These are phyloP conservation scores for Myrmophylax atrothorax DNA, from an alignment of 2,113 vertebrate genomes.

Conservation along the genomic window DNA sequence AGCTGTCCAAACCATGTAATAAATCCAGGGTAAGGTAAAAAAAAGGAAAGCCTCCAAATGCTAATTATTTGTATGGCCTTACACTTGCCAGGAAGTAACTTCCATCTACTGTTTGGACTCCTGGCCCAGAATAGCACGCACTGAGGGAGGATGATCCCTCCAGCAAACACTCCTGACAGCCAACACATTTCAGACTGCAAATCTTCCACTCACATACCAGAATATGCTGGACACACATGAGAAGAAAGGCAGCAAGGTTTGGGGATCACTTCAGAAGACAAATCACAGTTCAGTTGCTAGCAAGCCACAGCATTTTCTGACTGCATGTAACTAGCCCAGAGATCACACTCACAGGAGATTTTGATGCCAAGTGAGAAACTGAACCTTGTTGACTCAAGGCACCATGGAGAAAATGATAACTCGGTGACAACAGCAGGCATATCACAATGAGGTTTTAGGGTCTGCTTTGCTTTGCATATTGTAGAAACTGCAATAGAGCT, in stretches of 20 bases:
- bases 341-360: not conserved
- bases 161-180: not conserved
- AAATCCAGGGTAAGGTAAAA: not conserved
- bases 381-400: not conserved
- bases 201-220: not conserved
- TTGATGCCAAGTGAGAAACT: not conserved
- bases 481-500: not conserved
- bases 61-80: not conserved
- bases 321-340: not conserved
- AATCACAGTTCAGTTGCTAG: not conserved
- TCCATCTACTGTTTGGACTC: not conserved
- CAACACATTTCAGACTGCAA: not conserved
- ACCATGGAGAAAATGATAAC: not conserved
- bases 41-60: not conserved
- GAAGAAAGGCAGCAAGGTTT: not conserved
- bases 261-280: not conserved
- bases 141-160: not conserved
- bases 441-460: not conserved
- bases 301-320: not conserved
- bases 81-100: not conserved
- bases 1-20: not conserved
- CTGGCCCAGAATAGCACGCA: not conserved
- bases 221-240: not conserved
- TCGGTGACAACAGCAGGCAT: not conserved
- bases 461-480: not conserved